Evolutionary conservation across 2,888 invertebrate genomes (phyloP), one percentile per base, ranked within the genome.

Genomic region (Uloborus plumipes): DNA sequence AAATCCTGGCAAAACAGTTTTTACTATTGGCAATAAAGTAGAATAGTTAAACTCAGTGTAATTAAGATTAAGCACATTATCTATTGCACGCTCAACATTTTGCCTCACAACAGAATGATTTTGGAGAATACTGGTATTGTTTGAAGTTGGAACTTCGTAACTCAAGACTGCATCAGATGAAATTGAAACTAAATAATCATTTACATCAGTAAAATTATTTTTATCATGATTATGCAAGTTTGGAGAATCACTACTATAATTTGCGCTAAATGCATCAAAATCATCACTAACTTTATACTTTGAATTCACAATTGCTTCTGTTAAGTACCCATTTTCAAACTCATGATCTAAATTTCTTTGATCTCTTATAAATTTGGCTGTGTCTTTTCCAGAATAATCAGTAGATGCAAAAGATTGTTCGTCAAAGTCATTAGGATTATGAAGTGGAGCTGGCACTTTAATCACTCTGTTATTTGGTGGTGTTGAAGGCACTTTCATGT

Each of bases 81-180:
- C 53, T 59, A 50, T 20, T 39, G 62, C 59, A 26, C 39, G 22
- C 11, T 65, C 66, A 59, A 50, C 53, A 65, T 47, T 71, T 18
- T 70, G 69, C 51, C 75, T 75, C 15, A 70, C 53, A 26, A 51
- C 49, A 71, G 55, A 70, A 66, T 26, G 15, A 64, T 73, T 64
- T 15, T 69, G 26, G 20, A 26, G 59, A 20, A 13, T 20, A 47
- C 66, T 58, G 18, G 49, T 31, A 50, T 69, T 66, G 7, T 49
- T 47, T n/a, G 15, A 31, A 70, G 31, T 58, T 51, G 74, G 71
- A 58, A 47, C 55, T 59, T 75, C 51, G 70, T 80, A 80, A 49
- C 74, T 80, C 51, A 81, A 71, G 39, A 82, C 51, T 26, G 76
- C 61, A 67, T 82, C 76, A 47, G 82, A 82, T 53, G 82, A 59